These are phyloP conservation scores for Helleia helle DNA, from an alignment of 2,888 invertebrate species.

Conservation along the genomic window DNA sequence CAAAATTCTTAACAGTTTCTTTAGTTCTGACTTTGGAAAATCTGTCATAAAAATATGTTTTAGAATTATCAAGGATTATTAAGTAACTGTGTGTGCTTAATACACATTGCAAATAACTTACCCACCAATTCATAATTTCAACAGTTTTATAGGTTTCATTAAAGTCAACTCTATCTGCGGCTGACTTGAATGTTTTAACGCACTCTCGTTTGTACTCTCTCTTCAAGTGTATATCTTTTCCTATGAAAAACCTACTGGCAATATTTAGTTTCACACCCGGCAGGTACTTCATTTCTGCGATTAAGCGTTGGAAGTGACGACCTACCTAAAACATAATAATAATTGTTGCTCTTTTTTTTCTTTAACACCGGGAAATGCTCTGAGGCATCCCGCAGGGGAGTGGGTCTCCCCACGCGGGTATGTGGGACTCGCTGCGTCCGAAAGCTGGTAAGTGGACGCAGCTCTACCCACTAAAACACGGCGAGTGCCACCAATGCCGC, in stretches of 20 bases:
- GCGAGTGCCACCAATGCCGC: too few species aligned
- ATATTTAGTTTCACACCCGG: slow-evolving; percentile 68
- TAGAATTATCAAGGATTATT: neutral
- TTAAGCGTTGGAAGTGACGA: slow-evolving; percentile 21
- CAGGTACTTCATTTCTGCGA: slow-evolving; percentile 24
- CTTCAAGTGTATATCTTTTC: slow-evolving; percentile 41
- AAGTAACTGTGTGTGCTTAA: too few species aligned
- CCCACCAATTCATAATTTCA: slow-evolving; percentile 32
- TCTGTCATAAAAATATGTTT: neutral
- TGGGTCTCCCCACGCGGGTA: too few species aligned
- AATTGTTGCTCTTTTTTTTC: too few species aligned
- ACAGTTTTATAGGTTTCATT: slow-evolving; percentile 42
- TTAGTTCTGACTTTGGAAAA: too few species aligned
- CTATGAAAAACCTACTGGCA: slow-evolving; percentile 79
- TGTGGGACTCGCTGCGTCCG: too few species aligned
- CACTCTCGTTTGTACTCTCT: slow-evolving; percentile 61
- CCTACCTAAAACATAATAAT: slow-evolving; percentile 11
- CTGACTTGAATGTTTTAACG: slow-evolving; percentile 67
- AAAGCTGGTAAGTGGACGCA: too few species aligned
- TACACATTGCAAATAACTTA: too few species aligned
- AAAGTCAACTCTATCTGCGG: slow-evolving; percentile 73
- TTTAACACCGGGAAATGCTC: too few species aligned
- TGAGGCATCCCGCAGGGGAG: too few species aligned
- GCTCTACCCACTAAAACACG: too few species aligned
- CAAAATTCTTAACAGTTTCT: too few species aligned